Evolutionary conservation across 2,888 invertebrate species (phyloP).

Genomic region (Tachystola acroxantha): DNA sequence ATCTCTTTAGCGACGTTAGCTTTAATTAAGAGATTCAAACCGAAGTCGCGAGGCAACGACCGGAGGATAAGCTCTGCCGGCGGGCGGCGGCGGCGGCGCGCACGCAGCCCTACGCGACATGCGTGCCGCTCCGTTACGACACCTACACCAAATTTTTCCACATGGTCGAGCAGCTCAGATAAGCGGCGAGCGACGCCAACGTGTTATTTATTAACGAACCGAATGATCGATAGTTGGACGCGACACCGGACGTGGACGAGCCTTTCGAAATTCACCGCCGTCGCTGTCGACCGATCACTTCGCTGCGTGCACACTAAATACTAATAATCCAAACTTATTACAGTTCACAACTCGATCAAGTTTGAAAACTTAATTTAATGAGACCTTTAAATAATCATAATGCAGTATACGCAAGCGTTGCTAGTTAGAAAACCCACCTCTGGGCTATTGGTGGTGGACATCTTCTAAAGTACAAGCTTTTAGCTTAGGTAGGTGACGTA

Average conservation of each 20-base stretch:
- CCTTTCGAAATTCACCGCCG: constrained; percentile 66
- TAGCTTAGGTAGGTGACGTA: too few species aligned
- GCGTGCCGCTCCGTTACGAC: constrained; percentile 74
- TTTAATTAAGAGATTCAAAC: constrained; percentile 66
- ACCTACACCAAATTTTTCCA: constrained; percentile 78
- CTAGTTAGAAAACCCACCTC: background rate
- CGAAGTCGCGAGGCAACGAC: constrained; percentile 53
- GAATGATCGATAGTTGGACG: constrained; percentile 78
- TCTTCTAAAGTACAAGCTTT: too few species aligned
- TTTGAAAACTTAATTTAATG: background rate
- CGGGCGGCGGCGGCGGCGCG: constrained; percentile 27
- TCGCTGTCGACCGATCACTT: constrained; percentile 35
- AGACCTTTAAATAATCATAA: background rate
- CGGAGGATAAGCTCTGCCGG: constrained; percentile 53
- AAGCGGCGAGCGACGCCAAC: constrained; percentile 71
- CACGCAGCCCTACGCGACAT: constrained; percentile 65
- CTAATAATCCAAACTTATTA: background rate
- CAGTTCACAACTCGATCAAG: background rate
- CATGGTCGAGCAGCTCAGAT: constrained; percentile 74
- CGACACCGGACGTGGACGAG: constrained; percentile 66
- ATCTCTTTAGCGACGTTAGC: constrained; percentile 19
- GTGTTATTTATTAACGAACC: constrained; percentile 79
- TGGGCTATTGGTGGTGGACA: too few species aligned
- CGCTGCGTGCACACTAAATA: constrained; percentile 24
- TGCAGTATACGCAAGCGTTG: background rate